These are phyloP conservation scores for Cyprinella venusta DNA, from an alignment of 2,797 vertebrate genomes.

Conservation along the genomic window DNA sequence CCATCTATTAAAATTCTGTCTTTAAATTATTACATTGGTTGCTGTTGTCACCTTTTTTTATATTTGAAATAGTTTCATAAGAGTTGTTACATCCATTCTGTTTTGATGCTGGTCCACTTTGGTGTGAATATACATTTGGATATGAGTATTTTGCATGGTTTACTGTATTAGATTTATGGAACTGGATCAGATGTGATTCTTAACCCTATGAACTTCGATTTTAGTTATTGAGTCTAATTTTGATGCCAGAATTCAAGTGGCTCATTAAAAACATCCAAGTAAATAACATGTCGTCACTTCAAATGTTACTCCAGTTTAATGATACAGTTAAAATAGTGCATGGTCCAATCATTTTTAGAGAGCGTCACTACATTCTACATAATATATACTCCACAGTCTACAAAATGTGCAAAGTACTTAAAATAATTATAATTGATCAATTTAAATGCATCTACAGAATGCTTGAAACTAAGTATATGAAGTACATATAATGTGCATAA, in stretches of 20 bases:
- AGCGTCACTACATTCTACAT: neutral
- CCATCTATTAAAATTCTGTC: conserved; percentile 62
- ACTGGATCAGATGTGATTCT: neutral
- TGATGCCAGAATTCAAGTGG: neutral
- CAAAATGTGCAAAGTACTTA: neutral
- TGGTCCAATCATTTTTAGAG: neutral
- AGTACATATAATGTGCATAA: neutral
- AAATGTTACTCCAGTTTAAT: neutral
- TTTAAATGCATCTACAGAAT: neutral
- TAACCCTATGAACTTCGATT: neutral
- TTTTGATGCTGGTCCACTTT: neutral
- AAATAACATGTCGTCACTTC: neutral
- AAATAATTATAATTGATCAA: neutral
- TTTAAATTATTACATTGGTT: conserved; percentile 27
- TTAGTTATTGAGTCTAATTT: neutral
- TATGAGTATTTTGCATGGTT: neutral
- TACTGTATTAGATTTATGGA: neutral
- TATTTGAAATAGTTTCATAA: neutral
- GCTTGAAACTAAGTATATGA: neutral
- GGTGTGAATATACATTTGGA: neutral
- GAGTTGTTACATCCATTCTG: neutral
- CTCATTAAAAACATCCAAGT: neutral
- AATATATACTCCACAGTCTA: neutral
- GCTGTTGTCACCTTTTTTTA: neutral
- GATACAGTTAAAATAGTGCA: neutral